Evolutionary conservation across 2,113 vertebrate genomes (phyloP).

Genomic region (Aplodontia rufa): DNA sequence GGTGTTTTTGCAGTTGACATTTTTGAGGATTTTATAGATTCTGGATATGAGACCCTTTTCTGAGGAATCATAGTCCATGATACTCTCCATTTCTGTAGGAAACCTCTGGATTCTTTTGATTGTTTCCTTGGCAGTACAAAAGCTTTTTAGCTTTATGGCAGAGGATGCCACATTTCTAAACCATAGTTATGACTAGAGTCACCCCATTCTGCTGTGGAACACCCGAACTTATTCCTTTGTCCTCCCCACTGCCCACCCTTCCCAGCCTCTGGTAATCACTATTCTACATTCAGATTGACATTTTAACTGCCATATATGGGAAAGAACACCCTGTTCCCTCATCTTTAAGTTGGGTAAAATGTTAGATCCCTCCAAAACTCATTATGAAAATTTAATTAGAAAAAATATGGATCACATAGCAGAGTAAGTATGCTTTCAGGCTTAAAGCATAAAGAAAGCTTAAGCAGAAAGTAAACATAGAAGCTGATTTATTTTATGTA

Average conservation of each 20-base stretch:
- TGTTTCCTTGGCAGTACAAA: too few relatives aligned
- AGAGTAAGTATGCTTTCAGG: neutral
- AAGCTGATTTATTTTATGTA: neutral
- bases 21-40: too few relatives aligned
- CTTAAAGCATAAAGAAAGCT: neutral
- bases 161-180: too few relatives aligned
- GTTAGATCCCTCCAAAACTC: neutral
- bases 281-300: neutral
- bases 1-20: too few relatives aligned
- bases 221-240: neutral
- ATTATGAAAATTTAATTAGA: slow-evolving; percentile 13
- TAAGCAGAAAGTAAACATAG: neutral
- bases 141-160: too few relatives aligned
- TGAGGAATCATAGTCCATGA: too few relatives aligned
- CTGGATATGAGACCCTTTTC: too few relatives aligned
- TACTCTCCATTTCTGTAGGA: too few relatives aligned
- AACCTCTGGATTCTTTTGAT: too few relatives aligned
- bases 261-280: neutral
- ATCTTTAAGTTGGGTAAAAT: slow-evolving; percentile 10
- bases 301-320: neutral
- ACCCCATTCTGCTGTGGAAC: neutral
- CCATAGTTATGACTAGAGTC: too few relatives aligned
- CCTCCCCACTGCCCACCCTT: neutral
- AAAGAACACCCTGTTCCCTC: neutral
- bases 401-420: neutral